Base-by-base conservation (phyloP, 2,113 vertebrate species). In the Climacteris rufus region DNA sequence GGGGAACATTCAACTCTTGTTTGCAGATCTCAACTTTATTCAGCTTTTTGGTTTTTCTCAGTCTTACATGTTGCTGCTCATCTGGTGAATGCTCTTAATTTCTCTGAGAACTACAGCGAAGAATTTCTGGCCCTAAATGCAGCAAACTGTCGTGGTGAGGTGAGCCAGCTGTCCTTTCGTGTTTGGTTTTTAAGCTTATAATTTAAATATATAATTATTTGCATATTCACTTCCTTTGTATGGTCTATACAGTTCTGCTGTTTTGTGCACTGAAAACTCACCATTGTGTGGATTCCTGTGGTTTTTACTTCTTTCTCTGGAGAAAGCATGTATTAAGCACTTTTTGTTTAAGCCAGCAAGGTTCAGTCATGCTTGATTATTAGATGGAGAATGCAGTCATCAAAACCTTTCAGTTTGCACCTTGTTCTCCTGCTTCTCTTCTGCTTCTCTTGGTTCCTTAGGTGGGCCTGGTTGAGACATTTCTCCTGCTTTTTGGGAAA, bases 61-160 rank as follows among this genome's bases (percentile, higher is more conserved):
- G 99, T 98, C 39, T 93, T 99, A n/a, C 99, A 99, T 27, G 99
- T 99, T 92, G 98, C 98, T 66, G 99, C 99, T 92, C 99, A 99
- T 88, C 96, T 99, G 96, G 97, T 98, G 68, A 99, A 99, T 6
- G 97, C 98, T 10, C 94, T 98, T 89, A 99, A 98, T 95, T 99
- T 99, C 97, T 99, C 99, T 44, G 96, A 96, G 65, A 98, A 98
- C 90, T 99, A 99, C 97, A 98, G 86, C 0, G 98, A 99, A 44
- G 98, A 99, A 31, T 99, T 99, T 52, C 94, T 98, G 25, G 97
- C 98, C 65, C 97, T 99, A 78, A 99, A 99, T 82, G 97, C 98
- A 79, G 99, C 99, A 7, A 98, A 98, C 87, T 98, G 99, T 97
- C 98, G 95, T 74, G 98, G 99, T 94, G 99, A 99, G 99, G 99